Evolutionary conservation across 2,797 vertebrate genomes (phyloP).

Genomic region (Aselliscus stoliczkanus): DNA sequence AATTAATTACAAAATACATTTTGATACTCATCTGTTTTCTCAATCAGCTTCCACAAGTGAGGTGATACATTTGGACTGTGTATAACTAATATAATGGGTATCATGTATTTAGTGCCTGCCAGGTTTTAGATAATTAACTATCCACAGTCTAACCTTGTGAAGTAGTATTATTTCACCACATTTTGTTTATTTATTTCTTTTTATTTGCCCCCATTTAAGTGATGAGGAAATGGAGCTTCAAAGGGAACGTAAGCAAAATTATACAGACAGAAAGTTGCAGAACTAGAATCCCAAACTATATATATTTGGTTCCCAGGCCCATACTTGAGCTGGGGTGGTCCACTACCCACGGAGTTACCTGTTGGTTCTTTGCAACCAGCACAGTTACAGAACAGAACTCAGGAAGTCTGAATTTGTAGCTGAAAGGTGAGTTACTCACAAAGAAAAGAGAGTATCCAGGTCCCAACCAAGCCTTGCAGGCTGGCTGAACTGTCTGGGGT

Average conservation of each 20-base stretch:
- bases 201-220: background rate
- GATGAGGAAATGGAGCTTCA: background rate
- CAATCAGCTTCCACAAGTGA: background rate
- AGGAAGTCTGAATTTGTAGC: background rate
- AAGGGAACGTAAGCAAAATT: background rate
- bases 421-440: background rate
- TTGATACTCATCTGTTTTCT: background rate
- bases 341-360: rapidly evolving
- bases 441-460: background rate
- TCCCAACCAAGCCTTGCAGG: background rate
- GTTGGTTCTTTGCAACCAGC: background rate
- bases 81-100: background rate
- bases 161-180: background rate
- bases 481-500: background rate
- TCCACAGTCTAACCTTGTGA: background rate
- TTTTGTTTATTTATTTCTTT: too few relatives aligned
- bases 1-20: background rate
- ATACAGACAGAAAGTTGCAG: background rate
- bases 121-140: background rate
- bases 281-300: background rate
- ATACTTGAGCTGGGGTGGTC: too few relatives aligned
- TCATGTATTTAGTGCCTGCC: background rate
- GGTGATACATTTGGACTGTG: background rate
- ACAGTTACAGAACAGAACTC: background rate
- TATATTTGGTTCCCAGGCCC: background rate